Base-by-base conservation (phyloP, 2,888 invertebrate genomes). In the Eupithecia subfuscata region DNA sequence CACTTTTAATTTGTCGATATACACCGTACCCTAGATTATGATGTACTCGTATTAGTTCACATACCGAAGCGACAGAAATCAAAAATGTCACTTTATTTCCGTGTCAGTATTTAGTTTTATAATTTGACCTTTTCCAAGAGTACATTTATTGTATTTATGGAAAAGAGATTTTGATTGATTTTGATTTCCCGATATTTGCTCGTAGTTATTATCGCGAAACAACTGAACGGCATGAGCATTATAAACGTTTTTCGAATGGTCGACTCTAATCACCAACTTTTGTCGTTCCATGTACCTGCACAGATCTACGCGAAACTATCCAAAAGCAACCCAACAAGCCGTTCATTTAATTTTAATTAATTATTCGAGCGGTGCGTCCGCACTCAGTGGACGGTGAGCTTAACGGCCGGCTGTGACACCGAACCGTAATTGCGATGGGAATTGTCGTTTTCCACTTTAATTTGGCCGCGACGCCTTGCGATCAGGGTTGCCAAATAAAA, bases 341-440 rank as follows among this genome's bases (percentile, higher is more conserved):
- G 60, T 60, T 25, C 64, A 40, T 70, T 43, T 60, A 43, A 60
- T 60, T 60, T 16, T 40, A 60, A 70, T 72, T 72, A 8, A 75
- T 75, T 71, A 71, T 69, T 69, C 69, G 56, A 65, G 64, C n/a
- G 48, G 43, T 56, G 60, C 45, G 69, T 69, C 25, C 30, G 71
- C 71, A 69, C 72, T 56, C 63, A 65, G 75, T 72, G 75, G 73
- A 73, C 56, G 67, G 70, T 48, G 2, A 34, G 45, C 73, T 70
- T 76, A 77, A 73, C 75, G 78, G 72, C 74, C 78, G 77, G 25
- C 69, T 67, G 75, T 82, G 76, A 81, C 81, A 82, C 81, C 76
- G 79, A 65, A 72, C 71, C 43, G 79, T 79, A 82, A 81, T 78
- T 81, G 78, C 77, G 37, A 75, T 75, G 79, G 79, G 82, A 80